Percentiles rank a stretch among this genome's conserved stretches.
Conservation (phyloP, 2,888 invertebrate genomes). For the Cosmia pyralina region DNA sequence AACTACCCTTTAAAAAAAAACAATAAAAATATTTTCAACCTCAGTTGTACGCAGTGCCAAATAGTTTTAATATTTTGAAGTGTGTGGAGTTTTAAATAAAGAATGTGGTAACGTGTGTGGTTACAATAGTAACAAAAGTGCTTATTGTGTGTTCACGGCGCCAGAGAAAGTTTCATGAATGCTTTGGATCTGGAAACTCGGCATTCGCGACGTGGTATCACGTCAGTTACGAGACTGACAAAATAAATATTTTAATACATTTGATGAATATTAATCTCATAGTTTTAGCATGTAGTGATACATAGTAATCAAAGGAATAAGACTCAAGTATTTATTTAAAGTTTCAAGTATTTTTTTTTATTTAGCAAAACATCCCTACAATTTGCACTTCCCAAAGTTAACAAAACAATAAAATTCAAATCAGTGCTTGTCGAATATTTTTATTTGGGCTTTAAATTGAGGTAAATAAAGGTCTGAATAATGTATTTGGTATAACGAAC, state of each 20-base stretch:
- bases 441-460: neutral
- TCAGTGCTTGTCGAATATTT: neutral
- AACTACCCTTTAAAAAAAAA: constrained; percentile 53
- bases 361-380: neutral
- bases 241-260: constrained; percentile 16
- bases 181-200: constrained; percentile 66
- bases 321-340: neutral
- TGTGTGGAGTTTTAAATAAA: constrained; percentile 30
- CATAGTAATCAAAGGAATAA: neutral
- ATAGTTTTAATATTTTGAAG: constrained; percentile 14
- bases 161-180: constrained; percentile 75
- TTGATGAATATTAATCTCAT: neutral
- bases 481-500: neutral
- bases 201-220: constrained; percentile 52
- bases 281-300: neutral
- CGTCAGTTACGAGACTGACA: constrained; percentile 41
- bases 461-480: neutral
- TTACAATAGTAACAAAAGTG: constrained; percentile 54
- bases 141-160: constrained; percentile 59
- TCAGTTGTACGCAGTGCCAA: constrained; percentile 30
- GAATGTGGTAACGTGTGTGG: constrained; percentile 41
- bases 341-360: too few species aligned
- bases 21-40: constrained; percentile 22
- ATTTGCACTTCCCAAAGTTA: neutral
- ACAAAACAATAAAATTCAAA: neutral